These are phyloP conservation scores for Sus cebifrons DNA, from an alignment of 2,797 vertebrate genomes.

Conservation along the genomic window DNA sequence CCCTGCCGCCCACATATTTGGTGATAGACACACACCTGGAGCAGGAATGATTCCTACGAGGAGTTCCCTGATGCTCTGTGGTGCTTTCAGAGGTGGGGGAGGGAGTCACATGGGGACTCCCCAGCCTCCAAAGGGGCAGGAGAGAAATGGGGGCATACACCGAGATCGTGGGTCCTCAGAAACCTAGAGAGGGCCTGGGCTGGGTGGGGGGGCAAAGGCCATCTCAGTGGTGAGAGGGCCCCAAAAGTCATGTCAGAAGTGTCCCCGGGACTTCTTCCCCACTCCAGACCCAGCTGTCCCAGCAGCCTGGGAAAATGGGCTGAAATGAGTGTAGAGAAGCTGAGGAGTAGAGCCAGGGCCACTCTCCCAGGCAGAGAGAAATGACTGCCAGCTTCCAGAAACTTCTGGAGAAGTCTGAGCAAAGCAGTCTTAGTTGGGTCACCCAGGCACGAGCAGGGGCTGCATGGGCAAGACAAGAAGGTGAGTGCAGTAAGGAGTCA, in stretches of 20 bases:
- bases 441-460: not conserved
- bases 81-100: not conserved
- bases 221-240: not conserved
- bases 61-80: not conserved
- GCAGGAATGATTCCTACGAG: not conserved
- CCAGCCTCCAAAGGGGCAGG: not conserved
- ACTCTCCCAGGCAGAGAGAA: not conserved
- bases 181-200: not conserved
- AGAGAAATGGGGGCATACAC: not conserved
- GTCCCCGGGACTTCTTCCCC: not conserved
- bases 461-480: not conserved
- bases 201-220: not conserved
- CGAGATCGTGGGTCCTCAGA: not conserved
- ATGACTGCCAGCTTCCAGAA: not conserved
- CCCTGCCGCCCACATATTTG: rapidly evolving
- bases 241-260: not conserved
- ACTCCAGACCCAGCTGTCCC: not conserved
- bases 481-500: not conserved
- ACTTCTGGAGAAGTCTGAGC: not conserved
- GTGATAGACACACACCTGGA: rapidly evolving
- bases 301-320: not conserved
- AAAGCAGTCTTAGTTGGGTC: not conserved
- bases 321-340: not conserved
- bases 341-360: not conserved
- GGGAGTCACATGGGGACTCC: rapidly evolving